Conservation (phyloP, 2,888 invertebrate genomes). For the Amblyjoppa fuscipennis region DNA sequence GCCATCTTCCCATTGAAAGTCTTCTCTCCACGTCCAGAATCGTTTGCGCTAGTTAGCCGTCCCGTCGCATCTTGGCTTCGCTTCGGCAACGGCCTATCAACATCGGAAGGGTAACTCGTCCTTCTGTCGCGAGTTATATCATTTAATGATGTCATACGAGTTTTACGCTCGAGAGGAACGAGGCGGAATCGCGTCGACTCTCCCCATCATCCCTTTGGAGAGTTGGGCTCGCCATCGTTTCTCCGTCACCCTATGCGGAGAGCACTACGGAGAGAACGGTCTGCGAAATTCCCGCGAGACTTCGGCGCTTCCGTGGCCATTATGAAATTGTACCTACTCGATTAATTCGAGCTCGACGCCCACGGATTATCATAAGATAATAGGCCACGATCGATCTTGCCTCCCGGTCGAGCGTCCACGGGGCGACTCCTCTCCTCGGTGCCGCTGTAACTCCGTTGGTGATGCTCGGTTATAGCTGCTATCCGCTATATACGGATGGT, state of each 20-base stretch:
- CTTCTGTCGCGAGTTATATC: slow-evolving; percentile 79
- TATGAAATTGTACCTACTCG: slow-evolving; percentile 84
- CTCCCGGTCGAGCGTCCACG: slow-evolving; percentile 20
- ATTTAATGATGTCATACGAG: slow-evolving; percentile 84
- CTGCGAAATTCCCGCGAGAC: slow-evolving; percentile 68
- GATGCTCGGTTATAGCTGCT: slow-evolving; percentile 53
- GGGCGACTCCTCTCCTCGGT: not conserved
- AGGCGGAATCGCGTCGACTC: slow-evolving; percentile 47
- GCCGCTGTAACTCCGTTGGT: slow-evolving; percentile 50
- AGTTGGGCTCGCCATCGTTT: slow-evolving; percentile 38
- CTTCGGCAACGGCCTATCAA: slow-evolving; percentile 53
- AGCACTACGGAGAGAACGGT: slow-evolving; percentile 61
- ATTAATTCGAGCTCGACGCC: slow-evolving; percentile 81
- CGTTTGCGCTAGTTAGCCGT: not conserved
- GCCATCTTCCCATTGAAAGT: too few species aligned
- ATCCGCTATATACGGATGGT: slow-evolving; percentile 6
- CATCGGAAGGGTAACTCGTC: slow-evolving; percentile 71
- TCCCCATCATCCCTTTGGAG: slow-evolving; percentile 34
- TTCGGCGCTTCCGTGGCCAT: slow-evolving; percentile 75
- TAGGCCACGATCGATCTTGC: slow-evolving; percentile 72
- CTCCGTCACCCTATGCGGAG: slow-evolving; percentile 58
- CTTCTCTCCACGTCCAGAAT: not conserved
- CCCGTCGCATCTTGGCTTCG: slow-evolving; percentile 47
- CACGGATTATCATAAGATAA: slow-evolving; percentile 84
- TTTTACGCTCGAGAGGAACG: slow-evolving; percentile 79